Conservation (phyloP, 2,888 invertebrate genomes). For the Torymus aiolomorphi region DNA sequence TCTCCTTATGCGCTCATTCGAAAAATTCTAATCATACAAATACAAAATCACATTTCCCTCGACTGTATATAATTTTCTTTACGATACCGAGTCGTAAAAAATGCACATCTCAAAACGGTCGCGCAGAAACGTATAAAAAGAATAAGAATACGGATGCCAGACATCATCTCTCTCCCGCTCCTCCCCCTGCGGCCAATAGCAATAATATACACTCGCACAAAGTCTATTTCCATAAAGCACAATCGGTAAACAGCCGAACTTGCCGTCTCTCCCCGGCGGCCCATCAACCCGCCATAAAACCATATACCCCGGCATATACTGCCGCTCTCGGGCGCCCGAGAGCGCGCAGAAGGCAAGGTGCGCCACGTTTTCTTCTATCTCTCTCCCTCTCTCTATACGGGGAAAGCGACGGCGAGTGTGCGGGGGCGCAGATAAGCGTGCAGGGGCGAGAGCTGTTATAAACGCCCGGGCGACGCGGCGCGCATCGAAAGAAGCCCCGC, state of each 20-base stretch:
- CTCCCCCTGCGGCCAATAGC: too few relatives aligned
- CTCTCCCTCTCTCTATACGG: not conserved
- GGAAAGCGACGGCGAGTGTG: not conserved
- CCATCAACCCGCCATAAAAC: conserved; percentile 23
- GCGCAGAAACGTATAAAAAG: too few relatives aligned
- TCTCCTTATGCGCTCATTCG: too few relatives aligned
- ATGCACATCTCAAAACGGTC: too few relatives aligned
- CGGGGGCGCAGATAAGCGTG: conserved; percentile 18
- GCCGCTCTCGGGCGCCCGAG: too few relatives aligned
- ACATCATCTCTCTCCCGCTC: too few relatives aligned
- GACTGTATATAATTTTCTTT: not conserved
- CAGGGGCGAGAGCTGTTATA: conserved; percentile 14
- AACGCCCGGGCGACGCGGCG: conserved; percentile 21
- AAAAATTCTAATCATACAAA: too few relatives aligned
- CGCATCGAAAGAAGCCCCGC: conserved; percentile 27
- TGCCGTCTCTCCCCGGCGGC: too few relatives aligned
- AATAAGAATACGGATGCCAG: too few relatives aligned
- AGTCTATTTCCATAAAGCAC: conserved; percentile 22
- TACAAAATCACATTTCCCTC: not conserved
- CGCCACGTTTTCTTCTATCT: conserved; percentile 8
- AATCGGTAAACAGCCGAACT: conserved; percentile 21
- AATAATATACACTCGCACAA: not conserved
- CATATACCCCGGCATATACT: not conserved
- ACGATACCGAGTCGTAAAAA: too few relatives aligned
- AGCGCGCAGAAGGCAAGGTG: conserved; percentile 21